Percentiles rank a stretch among this genome's conserved stretches.
These are phyloP conservation scores for Pecten maximus DNA, from an alignment of 2,888 invertebrate species.

Conservation along the genomic window DNA sequence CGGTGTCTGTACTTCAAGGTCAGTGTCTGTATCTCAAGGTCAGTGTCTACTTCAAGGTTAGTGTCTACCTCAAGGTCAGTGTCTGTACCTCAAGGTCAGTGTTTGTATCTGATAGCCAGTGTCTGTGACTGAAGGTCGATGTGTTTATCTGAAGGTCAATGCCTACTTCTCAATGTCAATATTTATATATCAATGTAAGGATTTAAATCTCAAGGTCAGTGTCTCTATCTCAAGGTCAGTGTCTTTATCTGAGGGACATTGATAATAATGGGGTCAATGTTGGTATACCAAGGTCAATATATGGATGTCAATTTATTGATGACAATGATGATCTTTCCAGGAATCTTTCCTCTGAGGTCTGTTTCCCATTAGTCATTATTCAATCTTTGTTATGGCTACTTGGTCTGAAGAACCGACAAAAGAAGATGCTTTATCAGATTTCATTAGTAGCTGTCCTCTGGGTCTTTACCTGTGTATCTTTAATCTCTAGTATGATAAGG, in stretches of 20 bases:
- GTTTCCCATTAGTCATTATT: too few species aligned
- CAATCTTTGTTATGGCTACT: too few species aligned
- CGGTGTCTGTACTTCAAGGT: not conserved
- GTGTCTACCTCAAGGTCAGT: not conserved
- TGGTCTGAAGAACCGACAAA: too few species aligned
- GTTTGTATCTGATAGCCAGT: not conserved
- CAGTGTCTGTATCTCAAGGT: not conserved
- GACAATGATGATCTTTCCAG: too few species aligned
- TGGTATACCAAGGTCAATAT: not conserved
- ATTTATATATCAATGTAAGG: too few species aligned
- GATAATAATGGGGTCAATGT: not conserved
- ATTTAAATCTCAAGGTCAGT: not conserved
- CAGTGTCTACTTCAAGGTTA: not conserved
- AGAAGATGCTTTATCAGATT: too few species aligned
- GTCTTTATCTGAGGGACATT: not conserved
- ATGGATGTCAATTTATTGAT: not conserved
- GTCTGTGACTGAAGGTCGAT: not conserved
- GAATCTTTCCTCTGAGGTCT: too few species aligned
- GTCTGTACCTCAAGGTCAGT: not conserved
- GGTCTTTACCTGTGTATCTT: too few species aligned
- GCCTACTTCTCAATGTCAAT: too few species aligned
- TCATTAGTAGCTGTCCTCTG: too few species aligned
- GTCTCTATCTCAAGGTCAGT: not conserved
- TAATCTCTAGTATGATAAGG: too few species aligned
- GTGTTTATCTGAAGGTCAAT: too few species aligned